Percentiles rank a stretch among this genome's conserved stretches.
phyloP scores from a whole-genome alignment of 2,888 invertebrate genomes.

The Scelioninae gen. 1 region DNA sequence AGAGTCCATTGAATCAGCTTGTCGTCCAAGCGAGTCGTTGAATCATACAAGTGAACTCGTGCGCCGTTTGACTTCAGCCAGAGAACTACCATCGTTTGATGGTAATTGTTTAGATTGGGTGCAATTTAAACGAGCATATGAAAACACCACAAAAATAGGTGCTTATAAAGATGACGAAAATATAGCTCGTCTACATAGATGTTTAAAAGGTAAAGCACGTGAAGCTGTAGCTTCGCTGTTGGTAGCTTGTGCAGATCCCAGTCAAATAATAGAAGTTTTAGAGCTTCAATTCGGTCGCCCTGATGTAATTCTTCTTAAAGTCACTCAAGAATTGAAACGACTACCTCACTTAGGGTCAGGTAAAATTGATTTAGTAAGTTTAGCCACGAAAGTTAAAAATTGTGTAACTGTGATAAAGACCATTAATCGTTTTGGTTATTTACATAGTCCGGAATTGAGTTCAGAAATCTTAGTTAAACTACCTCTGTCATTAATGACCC shows the following conservation, averaged over 20 bases:
- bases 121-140: background rate
- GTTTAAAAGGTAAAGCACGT: background rate
- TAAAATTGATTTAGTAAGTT: constrained; percentile 16
- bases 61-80: background rate
- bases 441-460: constrained; percentile 42
- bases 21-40: background rate
- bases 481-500: background rate
- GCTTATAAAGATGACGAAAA: background rate
- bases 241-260: background rate
- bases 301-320: background rate
- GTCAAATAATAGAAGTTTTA: background rate
- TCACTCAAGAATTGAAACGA: too few species aligned
- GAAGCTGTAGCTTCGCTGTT: background rate
- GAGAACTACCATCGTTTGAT: background rate
- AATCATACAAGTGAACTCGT: background rate
- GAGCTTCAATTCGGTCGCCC: background rate
- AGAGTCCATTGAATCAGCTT: background rate
- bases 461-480: constrained; percentile 24
- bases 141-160: background rate
- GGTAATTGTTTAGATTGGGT: background rate
- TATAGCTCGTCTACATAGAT: background rate
- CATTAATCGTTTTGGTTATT: constrained; percentile 11
- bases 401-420: constrained; percentile 45
- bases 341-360: background rate
- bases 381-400: constrained; percentile 44